Percentiles rank a stretch among this genome's conserved stretches.
phyloP scores from a whole-genome alignment of 2,888 invertebrate genomes.

The Palloptera scutellata region DNA sequence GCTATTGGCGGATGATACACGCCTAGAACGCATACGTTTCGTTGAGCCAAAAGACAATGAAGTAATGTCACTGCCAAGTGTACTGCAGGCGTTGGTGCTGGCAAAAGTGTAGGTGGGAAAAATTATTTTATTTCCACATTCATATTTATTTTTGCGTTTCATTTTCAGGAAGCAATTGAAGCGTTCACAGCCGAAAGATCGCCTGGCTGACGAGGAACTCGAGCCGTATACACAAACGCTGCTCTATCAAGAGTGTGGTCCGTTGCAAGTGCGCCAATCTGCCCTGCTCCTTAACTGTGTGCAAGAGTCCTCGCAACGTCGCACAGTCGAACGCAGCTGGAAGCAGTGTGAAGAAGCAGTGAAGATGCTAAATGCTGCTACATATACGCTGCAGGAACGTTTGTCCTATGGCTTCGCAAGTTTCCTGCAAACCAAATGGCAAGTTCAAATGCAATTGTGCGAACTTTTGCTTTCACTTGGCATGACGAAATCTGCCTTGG shows the following conservation, averaged over 20 bases:
- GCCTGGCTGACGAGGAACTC: conserved; percentile 82
- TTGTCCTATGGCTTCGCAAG: conserved; percentile 76
- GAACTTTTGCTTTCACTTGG: conserved; percentile 83
- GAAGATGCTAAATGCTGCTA: conserved; percentile 65
- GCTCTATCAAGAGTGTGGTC: conserved; percentile 72
- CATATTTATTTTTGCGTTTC: neutral
- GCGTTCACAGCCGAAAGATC: conserved; percentile 81
- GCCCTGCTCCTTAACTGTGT: conserved; percentile 79
- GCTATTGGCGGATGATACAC: conserved; percentile 83
- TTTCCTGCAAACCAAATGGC: conserved; percentile 79
- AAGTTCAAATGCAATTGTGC: conserved; percentile 78
- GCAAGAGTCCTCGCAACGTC: conserved; percentile 78
- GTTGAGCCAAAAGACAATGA: conserved; percentile 68
- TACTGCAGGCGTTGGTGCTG: conserved; percentile 82
- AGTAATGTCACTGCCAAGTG: conserved; percentile 69
- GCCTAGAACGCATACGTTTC: conserved; percentile 81
- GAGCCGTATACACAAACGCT: conserved; percentile 77
- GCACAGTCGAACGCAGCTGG: conserved; percentile 89
- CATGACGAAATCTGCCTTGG: conserved; percentile 83
- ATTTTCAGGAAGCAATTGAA: conserved; percentile 71
- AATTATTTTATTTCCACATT: neutral
- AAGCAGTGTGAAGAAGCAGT: conserved; percentile 84
- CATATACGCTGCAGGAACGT: conserved; percentile 53
- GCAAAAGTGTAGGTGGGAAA: conserved; percentile 73
- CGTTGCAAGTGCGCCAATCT: conserved; percentile 80